These are phyloP conservation scores for Alloplasta piceator DNA, from an alignment of 2,888 invertebrate genomes.

Conservation along the genomic window DNA sequence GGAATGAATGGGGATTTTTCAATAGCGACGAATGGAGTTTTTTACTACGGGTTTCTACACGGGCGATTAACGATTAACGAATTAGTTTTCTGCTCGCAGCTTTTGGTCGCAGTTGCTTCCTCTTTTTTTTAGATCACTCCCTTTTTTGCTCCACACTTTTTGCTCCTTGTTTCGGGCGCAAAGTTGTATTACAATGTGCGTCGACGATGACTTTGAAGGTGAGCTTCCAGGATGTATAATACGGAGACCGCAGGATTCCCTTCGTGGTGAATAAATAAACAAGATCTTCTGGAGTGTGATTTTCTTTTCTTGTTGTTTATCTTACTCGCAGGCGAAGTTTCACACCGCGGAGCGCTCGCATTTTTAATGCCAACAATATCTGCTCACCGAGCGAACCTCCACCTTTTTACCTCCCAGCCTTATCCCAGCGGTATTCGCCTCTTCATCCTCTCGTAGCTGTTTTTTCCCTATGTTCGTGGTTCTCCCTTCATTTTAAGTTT, in stretches of 20 bases:
- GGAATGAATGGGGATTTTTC: no score
- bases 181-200: constrained; percentile 51
- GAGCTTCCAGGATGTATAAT: neutral
- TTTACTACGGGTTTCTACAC: no score
- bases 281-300: constrained; percentile 4
- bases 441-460: constrained; percentile 8
- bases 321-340: constrained; percentile 2
- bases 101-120: neutral
- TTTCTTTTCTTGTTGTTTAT: neutral
- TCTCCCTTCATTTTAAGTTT: constrained; percentile 53
- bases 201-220: no score
- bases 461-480: constrained; percentile 30
- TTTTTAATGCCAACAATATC: constrained; percentile 44
- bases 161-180: constrained; percentile 20
- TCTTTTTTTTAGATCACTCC: neutral
- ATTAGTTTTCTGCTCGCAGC: no score
- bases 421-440: constrained; percentile 42
- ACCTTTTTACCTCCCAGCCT: constrained; percentile 30
- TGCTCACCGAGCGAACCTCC: constrained; percentile 8
- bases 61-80: no score
- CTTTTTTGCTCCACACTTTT: constrained; percentile 17
- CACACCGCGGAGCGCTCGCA: constrained; percentile 27
- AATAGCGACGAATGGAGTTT: no score
- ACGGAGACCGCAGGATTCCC: constrained; percentile 27
- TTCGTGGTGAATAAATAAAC: constrained; percentile 45